Percentiles rank a stretch among this genome's conserved stretches.
These are phyloP conservation scores for Montipora foliosa DNA, from an alignment of 64 coral and sea anemone species.

Conservation along the genomic window DNA sequence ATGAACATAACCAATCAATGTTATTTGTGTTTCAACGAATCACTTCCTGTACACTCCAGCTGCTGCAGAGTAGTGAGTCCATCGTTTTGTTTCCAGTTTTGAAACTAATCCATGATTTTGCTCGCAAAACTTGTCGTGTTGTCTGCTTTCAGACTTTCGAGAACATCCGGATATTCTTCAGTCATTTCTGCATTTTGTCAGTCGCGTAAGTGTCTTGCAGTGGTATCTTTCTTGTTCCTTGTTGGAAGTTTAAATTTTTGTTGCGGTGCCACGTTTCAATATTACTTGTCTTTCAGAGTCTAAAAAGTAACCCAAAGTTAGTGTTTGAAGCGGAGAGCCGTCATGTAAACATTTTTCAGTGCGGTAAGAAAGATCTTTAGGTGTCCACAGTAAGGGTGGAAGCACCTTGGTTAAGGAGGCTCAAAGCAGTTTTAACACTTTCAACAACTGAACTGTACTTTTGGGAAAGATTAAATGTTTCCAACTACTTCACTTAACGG, in stretches of 20 bases:
- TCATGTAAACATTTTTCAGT: constrained; percentile 69
- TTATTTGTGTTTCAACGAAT: constrained; percentile 66
- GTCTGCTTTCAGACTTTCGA: constrained; percentile 50
- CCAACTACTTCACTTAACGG: too few relatives aligned
- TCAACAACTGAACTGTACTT: too few relatives aligned
- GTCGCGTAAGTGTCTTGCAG: constrained; percentile 48
- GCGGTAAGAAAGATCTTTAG: constrained; percentile 46
- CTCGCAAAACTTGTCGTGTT: not conserved
- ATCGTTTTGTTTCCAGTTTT: not conserved
- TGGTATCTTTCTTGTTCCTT: not conserved
- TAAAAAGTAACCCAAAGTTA: constrained; percentile 73
- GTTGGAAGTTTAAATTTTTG: not conserved
- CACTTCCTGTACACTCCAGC: constrained; percentile 45
- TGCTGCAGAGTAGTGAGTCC: constrained; percentile 78
- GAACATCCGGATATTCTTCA: constrained; percentile 81
- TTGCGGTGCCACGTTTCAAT: too few relatives aligned
- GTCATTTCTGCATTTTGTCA: constrained; percentile 68
- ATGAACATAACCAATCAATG: constrained; percentile 56
- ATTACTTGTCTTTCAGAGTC: constrained; percentile 21
- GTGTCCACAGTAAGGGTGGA: too few relatives aligned
- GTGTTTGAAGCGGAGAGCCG: constrained; percentile 56
- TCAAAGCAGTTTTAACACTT: too few relatives aligned
- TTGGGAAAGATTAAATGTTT: too few relatives aligned
- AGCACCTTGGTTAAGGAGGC: too few relatives aligned
- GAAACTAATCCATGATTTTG: too few relatives aligned